Base-by-base conservation (phyloP, 2,888 invertebrate genomes). In the Aleiodes alternator region DNA sequence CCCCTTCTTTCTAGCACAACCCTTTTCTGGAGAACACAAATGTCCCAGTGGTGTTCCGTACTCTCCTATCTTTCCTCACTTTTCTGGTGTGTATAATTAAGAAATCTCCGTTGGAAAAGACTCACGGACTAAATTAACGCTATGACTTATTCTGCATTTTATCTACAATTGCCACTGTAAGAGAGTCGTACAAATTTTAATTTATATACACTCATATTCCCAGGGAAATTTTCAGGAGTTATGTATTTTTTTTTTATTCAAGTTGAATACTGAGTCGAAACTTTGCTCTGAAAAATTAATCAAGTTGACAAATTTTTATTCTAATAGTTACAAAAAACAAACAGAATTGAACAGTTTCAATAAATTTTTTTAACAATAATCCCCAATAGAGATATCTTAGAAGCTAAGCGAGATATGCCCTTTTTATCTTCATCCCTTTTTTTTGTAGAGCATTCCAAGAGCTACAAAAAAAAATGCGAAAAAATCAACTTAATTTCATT, bases 61-160 rank as follows among this genome's bases (percentile, higher is more conserved):
- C 75, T 43, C 55, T 70, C 55, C 70, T 74, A 55, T 69, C 71
- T 56, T 55, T 64, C 68, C 48, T 66, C 72, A 74, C 75, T 75
- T 74, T 75, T 61, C 43, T 77, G 74, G 71, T 73, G 80, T 81
- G 79, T 84, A 86, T 88, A 88, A 88, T 88, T 88, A 88, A 88
- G 88, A 87, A 88, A 87, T 87, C 87, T 86, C 84, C 81, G 82
- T 82, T 83, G 84, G 82, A 82, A 84, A 86, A 82, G 83, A 73
- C 81, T 82, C 76, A 43, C 9, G 43, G 78, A 74, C 84, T 87
- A 87, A 88, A 87, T 89, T 88, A 88, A 88, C 87, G 87, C 88
- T 87, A 87, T 88, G 88, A 89, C 88, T 88, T 88, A 88, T 87
- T 88, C 85, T 43, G 85, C 86, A 83, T 88, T 89, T 89, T 89